Evolutionary conservation across 64 coral and sea anemone species (phyloP).

Genomic region (Montipora efflorescens): DNA sequence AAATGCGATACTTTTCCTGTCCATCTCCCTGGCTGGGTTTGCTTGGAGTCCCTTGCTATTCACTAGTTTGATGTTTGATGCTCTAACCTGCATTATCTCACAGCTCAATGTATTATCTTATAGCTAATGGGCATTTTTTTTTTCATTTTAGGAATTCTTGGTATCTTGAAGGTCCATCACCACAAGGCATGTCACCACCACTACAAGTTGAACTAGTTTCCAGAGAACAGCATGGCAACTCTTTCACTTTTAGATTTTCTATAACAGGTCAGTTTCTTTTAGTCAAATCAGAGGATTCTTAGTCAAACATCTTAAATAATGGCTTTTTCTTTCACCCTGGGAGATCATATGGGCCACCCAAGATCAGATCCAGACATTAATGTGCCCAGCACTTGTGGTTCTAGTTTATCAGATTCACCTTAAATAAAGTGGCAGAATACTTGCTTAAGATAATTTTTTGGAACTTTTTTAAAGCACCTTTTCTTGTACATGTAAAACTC

Average conservation of each 20-base stretch:
- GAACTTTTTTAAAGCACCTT: no score
- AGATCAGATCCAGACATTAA: background rate
- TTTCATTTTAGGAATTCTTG: slow-evolving; percentile 65
- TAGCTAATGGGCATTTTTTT: background rate
- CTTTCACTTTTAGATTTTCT: slow-evolving; percentile 55
- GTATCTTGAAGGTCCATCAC: slow-evolving; percentile 79
- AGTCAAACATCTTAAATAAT: background rate
- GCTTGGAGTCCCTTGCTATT: no score
- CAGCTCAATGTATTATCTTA: background rate
- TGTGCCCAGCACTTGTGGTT: no score
- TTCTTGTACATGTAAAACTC: no score
- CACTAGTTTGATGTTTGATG: no score
- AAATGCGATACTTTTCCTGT: no score
- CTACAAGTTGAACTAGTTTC: slow-evolving; percentile 70
- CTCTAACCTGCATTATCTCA: background rate
- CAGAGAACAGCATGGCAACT: slow-evolving; percentile 35
- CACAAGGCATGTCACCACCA: slow-evolving; percentile 61
- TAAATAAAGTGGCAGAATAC: no score
- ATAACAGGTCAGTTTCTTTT: slow-evolving; percentile 61
- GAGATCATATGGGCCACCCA: background rate
- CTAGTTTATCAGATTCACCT: no score
- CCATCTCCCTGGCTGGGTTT: no score
- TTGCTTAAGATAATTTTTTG: no score
- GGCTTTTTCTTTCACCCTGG: background rate
- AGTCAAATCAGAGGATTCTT: background rate